These are phyloP conservation scores for Amblyopsis rosae DNA, from an alignment of 2,113 vertebrate genomes.

Conservation along the genomic window DNA sequence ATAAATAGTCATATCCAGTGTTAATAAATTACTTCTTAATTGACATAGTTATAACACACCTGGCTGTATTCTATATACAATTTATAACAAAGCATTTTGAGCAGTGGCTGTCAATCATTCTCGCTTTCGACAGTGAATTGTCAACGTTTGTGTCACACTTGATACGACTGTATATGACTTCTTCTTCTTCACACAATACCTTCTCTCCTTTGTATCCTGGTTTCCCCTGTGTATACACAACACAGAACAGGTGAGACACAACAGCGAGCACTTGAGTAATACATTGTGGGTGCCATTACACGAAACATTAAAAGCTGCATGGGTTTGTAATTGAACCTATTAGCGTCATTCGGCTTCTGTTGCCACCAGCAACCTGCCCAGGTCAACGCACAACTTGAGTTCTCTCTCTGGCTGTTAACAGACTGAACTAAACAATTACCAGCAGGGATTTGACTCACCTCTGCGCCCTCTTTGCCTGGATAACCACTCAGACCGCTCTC, in stretches of 20 bases:
- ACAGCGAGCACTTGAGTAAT: neutral
- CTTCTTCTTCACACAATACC: slow-evolving; percentile 66
- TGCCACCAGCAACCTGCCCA: too few relatives aligned
- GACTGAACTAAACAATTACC: neutral
- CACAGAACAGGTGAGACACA: slow-evolving; percentile 14
- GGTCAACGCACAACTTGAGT: too few relatives aligned
- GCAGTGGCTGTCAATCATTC: neutral
- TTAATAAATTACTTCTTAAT: neutral
- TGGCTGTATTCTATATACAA: neutral
- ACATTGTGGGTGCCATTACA: too few relatives aligned
- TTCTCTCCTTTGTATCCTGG: slow-evolving; percentile 89
- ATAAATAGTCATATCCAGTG: too few relatives aligned
- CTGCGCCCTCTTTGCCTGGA: slow-evolving; percentile 82
- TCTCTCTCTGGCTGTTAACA: too few relatives aligned
- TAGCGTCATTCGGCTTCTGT: neutral
- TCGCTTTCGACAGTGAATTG: too few relatives aligned
- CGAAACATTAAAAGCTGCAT: too few relatives aligned
- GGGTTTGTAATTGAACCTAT: neutral
- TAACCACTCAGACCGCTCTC: slow-evolving; percentile 83
- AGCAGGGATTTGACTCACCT: slow-evolving; percentile 72
- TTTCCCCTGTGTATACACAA: slow-evolving; percentile 80
- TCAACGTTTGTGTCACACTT: too few relatives aligned
- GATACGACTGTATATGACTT: too few relatives aligned
- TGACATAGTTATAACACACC: too few relatives aligned
- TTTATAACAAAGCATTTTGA: neutral